Base-by-base conservation (phyloP, 2,113 vertebrate species). In the Halcyon senegalensis region DNA sequence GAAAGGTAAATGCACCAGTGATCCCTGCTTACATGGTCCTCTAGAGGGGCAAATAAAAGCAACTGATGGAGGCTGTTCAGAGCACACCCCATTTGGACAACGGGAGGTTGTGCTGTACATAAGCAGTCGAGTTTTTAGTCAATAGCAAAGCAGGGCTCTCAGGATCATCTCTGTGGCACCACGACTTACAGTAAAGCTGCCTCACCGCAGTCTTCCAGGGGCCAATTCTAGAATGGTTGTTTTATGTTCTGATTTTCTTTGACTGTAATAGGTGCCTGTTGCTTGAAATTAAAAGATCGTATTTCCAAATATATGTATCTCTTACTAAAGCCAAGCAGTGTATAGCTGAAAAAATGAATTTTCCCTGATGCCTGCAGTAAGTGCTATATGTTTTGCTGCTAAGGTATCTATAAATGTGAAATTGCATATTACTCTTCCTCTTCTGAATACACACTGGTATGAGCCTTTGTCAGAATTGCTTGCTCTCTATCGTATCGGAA, bases 361-460 rank as follows among this genome's bases (percentile, higher is more conserved):
- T 75, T 66, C 23, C 24, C 16, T 27, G 28, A 60, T 69, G 28
- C 10, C 41, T 33, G 1, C 11, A 55, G 0, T 35, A 68, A 70
- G 16, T 33, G 20, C 46, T 66, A 0, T 11, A 4, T 35, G 3
- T 50, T 86, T 84, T 94, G 20, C 44, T 81, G 7, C n/a, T 39
- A 21, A 43, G 27, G 15, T 59, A n/a, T 46, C 16, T 10, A 4
- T 37, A 50, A 25, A 53, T 35, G 39, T 39, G 35, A 62, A 74
- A 30, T 5, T 46, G 2, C 17, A 8, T 25, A 43, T 53, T 35
- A n/a, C 13, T 63, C 6, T 11, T 59, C 12, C 50, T 73, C 9
- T 59, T 12, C 50, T 73, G 43, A 48, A 46, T 12, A 13, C 3
- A 16, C 5, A 2, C 11, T n/a, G 1, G 0, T 50, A 19, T n/a